Conservation (phyloP, 1,140 invertebrate genomes). For the Drosophila asahinai region DNA sequence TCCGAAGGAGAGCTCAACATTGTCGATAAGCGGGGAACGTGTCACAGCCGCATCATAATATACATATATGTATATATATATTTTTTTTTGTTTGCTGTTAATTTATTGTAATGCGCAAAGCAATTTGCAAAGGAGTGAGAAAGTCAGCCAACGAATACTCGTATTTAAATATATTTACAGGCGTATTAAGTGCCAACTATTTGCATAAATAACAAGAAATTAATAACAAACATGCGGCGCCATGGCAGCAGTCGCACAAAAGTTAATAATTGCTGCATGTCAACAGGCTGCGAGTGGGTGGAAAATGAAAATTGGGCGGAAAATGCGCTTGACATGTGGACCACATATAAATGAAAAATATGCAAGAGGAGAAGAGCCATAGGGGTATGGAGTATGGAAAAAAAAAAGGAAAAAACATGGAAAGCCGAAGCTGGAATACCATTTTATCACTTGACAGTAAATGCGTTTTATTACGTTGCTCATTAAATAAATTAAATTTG, state of each 20-base stretch:
- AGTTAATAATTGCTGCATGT: constrained; percentile 82
- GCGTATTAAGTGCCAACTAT: constrained; percentile 84
- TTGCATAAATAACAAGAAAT: constrained; percentile 84
- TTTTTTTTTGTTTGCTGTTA: constrained; percentile 57
- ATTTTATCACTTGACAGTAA: constrained; percentile 84
- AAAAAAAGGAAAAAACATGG: constrained; percentile 28
- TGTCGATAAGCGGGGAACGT: constrained; percentile 71
- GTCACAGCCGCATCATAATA: constrained; percentile 27
- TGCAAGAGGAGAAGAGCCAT: constrained; percentile 15
- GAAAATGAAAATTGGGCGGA: constrained; percentile 20
- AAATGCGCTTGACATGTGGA: constrained; percentile 57
- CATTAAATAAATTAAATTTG: constrained; percentile 82
- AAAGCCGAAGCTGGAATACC: constrained; percentile 59
- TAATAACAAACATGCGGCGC: constrained; percentile 82
- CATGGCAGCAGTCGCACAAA: constrained; percentile 80
- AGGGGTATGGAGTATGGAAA: background rate
- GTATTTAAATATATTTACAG: constrained; percentile 56
- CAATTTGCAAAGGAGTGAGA: constrained; percentile 53
- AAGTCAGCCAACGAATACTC: constrained; percentile 19
- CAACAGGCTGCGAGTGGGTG: constrained; percentile 55
- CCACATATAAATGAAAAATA: constrained; percentile 79
- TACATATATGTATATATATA: background rate
- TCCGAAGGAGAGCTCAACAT: constrained; percentile 40
- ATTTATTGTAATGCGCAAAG: constrained; percentile 77
- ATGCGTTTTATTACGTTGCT: constrained; percentile 78